Evolutionary conservation across 2,113 vertebrate species (phyloP).

Genomic region (Amphilophus citrinellus): DNA sequence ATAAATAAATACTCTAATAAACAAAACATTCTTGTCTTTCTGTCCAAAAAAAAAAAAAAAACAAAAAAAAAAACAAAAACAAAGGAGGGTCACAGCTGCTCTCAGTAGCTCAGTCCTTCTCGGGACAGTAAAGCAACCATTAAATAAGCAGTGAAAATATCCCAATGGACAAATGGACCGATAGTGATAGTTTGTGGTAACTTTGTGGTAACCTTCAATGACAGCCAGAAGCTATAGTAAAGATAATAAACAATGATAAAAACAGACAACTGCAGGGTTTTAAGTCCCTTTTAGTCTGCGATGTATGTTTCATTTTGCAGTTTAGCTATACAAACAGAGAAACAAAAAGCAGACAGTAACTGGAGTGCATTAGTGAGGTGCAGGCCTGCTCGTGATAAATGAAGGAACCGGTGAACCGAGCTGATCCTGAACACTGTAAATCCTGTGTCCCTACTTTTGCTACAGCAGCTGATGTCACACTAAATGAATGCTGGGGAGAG

Average conservation of each 20-base stretch:
- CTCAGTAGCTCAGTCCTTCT: not conserved
- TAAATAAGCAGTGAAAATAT: not conserved
- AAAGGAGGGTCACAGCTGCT: slow-evolving; percentile 48
- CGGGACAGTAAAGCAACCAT: not conserved
- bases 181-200: not conserved
- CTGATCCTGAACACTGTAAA: slow-evolving; percentile 49
- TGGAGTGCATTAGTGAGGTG: not conserved
- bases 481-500: slow-evolving; percentile 50
- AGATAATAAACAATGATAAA: not conserved
- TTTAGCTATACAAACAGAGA: not conserved
- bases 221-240: not conserved
- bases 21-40: slow-evolving; percentile 53
- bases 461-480: slow-evolving; percentile 42
- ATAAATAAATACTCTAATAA: slow-evolving; percentile 60
- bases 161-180: not conserved
- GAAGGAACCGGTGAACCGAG: slow-evolving; percentile 32
- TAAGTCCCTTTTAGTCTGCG: not conserved
- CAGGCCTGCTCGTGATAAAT: slow-evolving; percentile 36
- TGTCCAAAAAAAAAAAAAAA: not conserved
- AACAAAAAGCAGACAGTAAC: not conserved
- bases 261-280: not conserved
- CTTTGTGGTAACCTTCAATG: no score
- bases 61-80: no score
- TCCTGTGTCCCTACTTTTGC: slow-evolving; percentile 31
- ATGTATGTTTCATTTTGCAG: not conserved